Evolutionary conservation across 2,113 vertebrate species (phyloP).

Genomic region (Alces alces): DNA sequence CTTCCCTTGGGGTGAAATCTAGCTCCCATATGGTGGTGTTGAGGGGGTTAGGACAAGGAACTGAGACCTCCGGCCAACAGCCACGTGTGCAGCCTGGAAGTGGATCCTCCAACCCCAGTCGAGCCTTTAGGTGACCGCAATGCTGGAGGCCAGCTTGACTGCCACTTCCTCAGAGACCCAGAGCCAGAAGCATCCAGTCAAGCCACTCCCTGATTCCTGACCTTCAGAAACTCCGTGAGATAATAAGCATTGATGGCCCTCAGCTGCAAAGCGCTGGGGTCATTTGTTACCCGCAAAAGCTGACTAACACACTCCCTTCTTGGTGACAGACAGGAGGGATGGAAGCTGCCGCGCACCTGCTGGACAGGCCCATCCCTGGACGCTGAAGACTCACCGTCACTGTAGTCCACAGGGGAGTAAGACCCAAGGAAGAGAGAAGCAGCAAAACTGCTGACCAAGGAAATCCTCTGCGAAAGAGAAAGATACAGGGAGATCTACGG

Average conservation of each 20-base stretch:
- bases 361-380: fast-evolving
- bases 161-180: neutral
- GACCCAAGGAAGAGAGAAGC: slow-evolving; percentile 93
- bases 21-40: neutral
- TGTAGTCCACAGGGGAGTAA: slow-evolving; percentile 91
- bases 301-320: neutral
- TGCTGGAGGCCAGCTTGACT: neutral
- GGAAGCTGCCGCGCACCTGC: fast-evolving
- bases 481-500: neutral
- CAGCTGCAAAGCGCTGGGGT: neutral
- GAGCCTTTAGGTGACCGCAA: neutral
- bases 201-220: neutral
- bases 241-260: neutral
- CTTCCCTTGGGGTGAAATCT: neutral
- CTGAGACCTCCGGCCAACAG: neutral
- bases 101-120: neutral
- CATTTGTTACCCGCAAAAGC: neutral
- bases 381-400: slow-evolving; percentile 85
- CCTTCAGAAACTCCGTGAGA: neutral
- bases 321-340: neutral
- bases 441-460: slow-evolving; percentile 95
- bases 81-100: fast-evolving
- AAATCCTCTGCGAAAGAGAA: slow-evolving; percentile 89
- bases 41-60: neutral
- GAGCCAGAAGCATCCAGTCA: neutral